These are phyloP conservation scores for Vesta saturnalis DNA, from an alignment of 2,888 invertebrate species.

Conservation along the genomic window DNA sequence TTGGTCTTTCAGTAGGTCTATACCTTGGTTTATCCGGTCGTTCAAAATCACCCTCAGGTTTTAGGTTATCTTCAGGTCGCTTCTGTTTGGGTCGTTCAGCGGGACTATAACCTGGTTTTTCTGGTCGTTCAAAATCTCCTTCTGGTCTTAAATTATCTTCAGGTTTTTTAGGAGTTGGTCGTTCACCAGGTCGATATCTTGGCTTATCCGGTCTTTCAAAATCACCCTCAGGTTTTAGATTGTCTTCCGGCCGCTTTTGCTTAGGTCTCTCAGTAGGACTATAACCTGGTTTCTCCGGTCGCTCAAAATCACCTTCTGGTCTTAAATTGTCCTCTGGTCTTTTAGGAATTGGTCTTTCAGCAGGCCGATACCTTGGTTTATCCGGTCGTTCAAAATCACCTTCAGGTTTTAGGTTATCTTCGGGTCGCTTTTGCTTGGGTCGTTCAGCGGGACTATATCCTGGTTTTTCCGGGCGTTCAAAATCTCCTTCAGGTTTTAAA, in stretches of 20 bases:
- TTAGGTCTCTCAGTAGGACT: conserved; percentile 64
- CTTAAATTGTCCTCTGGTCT: conserved; percentile 66
- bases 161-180: conserved; percentile 63
- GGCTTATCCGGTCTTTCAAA: conserved; percentile 58
- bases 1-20: conserved; percentile 63
- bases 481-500: conserved; percentile 63
- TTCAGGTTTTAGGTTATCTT: conserved; percentile 55
- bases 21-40: conserved; percentile 62
- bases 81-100: conserved; percentile 54
- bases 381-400: conserved; percentile 61
- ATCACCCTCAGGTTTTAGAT: conserved; percentile 61
- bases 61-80: conserved; percentile 65
- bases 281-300: conserved; percentile 62
- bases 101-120: conserved; percentile 55
- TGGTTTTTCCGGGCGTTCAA: conserved; percentile 62
- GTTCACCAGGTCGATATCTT: conserved; percentile 59
- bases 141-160: conserved; percentile 67
- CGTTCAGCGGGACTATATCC: conserved; percentile 65
- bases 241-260: conserved; percentile 64
- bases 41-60: conserved; percentile 68
- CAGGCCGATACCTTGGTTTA: conserved; percentile 53
- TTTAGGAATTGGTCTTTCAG: conserved; percentile 54
- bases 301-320: conserved; percentile 69
- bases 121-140: conserved; percentile 63
- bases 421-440: conserved; percentile 53